Conservation (phyloP, 2,888 invertebrate genomes). For the Acanthopleura granulata region DNA sequence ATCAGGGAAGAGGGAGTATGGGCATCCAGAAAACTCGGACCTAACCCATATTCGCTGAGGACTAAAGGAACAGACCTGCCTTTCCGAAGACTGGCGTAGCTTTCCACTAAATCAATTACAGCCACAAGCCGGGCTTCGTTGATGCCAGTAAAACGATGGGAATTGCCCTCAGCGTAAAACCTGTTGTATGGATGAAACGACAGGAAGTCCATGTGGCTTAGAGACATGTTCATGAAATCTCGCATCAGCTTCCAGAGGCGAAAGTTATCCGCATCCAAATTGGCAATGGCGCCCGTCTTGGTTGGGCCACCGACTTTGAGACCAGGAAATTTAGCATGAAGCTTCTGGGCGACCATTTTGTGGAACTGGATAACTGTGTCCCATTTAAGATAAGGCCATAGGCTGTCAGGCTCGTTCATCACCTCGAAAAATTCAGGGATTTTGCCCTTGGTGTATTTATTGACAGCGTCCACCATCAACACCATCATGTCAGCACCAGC, state of each 20-base stretch:
- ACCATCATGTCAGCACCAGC: background rate
- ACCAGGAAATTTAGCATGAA: conserved; percentile 14
- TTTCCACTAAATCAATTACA: conserved; percentile 21
- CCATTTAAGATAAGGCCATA: conserved; percentile 12
- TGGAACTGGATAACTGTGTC: conserved; percentile 12
- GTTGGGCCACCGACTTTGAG: conserved; percentile 22
- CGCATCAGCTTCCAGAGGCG: background rate
- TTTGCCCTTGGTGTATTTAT: background rate
- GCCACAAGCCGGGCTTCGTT: conserved; percentile 21
- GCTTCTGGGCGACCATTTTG: conserved; percentile 16
- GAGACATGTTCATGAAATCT: conserved; percentile 11
- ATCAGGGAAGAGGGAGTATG: background rate
- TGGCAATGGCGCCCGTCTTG: background rate
- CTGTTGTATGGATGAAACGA: conserved; percentile 19
- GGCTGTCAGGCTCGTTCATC: conserved; percentile 23
- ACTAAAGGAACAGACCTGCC: conserved; percentile 17
- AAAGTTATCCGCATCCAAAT: background rate
- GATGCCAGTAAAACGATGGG: conserved; percentile 11
- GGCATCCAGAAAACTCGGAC: background rate
- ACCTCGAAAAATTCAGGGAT: conserved; percentile 22
- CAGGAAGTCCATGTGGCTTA: conserved; percentile 19
- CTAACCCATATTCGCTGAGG: conserved; percentile 19
- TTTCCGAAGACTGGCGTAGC: conserved; percentile 15
- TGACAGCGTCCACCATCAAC: background rate
- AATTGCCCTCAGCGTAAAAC: background rate